A percentile compares a stretch with the other conserved stretches of the same genome.
Conservation (phyloP, 2,113 vertebrate species). For the Apus apus region DNA sequence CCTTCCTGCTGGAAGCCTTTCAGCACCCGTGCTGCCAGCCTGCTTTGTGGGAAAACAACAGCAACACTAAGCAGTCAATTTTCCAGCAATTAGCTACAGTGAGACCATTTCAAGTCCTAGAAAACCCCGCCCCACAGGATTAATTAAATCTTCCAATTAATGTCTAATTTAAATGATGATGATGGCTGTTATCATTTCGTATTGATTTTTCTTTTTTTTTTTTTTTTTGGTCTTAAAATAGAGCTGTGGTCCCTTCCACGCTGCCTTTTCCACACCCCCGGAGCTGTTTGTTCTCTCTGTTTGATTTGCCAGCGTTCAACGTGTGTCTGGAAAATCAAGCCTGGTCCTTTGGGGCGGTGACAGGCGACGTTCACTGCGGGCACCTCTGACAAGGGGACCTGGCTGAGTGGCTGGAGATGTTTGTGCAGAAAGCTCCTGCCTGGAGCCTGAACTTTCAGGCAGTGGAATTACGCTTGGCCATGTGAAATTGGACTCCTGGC, state of each 20-base stretch:
- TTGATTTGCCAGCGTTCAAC: background rate
- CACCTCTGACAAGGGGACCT: background rate
- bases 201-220: slow-evolving; percentile 39
- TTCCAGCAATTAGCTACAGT: slow-evolving; percentile 51
- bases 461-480: accelerated
- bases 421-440: accelerated
- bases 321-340: background rate
- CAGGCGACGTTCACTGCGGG: accelerated
- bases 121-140: background rate
- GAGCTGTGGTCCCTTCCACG: slow-evolving; percentile 28
- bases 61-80: background rate
- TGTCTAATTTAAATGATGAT: slow-evolving; percentile 71
- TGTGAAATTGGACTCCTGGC: background rate
- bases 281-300: background rate
- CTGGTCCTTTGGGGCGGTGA: accelerated
- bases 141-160: slow-evolving; percentile 80
- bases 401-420: accelerated
- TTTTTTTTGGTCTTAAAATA: slow-evolving; percentile 33
- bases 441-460: accelerated
- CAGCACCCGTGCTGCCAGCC: background rate
- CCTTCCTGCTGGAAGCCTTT: background rate
- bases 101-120: slow-evolving; percentile 16
- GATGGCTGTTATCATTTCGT: slow-evolving; percentile 69
- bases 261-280: background rate
- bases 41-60: background rate